A percentile compares a stretch with the other conserved stretches of the same genome.
phyloP scores from a whole-genome alignment of 2,888 invertebrate genomes.

The Dendrolimus houi region DNA sequence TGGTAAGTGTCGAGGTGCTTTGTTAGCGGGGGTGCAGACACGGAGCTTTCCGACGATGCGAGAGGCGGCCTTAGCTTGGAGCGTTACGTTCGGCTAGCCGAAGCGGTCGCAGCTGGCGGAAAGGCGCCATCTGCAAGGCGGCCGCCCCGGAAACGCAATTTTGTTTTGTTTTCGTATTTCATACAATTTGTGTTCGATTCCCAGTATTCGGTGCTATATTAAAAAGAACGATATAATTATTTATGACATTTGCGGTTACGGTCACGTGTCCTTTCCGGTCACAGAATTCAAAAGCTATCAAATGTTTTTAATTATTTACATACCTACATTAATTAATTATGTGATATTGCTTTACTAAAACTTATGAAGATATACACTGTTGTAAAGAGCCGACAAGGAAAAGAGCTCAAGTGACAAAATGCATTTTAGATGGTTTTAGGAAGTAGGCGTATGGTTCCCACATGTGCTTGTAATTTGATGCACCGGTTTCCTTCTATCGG shows the following conservation, averaged over 20 bases:
- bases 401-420: conserved; percentile 24
- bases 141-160: conserved; percentile 63
- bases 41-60: conserved; percentile 4
- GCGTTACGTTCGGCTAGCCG: conserved; percentile 20
- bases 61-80: conserved; percentile 32
- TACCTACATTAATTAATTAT: background rate
- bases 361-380: conserved; percentile 3
- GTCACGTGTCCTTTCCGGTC: conserved; percentile 35
- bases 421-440: conserved; percentile 22
- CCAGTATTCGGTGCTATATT: conserved; percentile 20
- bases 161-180: conserved; percentile 58
- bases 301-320: conserved; percentile 19
- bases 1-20: background rate
- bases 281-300: conserved; percentile 14
- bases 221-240: conserved; percentile 18
- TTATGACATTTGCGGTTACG: conserved; percentile 35
- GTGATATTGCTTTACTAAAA: background rate
- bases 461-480: conserved; percentile 8
- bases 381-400: conserved; percentile 16
- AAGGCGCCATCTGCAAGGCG: conserved; percentile 69
- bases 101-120: conserved; percentile 68
- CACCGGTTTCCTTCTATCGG: conserved; percentile 1
- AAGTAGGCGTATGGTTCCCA: conserved; percentile 18
- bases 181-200: conserved; percentile 38
- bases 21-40: background rate